Percentiles rank a stretch among this genome's conserved stretches.
Conservation (phyloP, 2,797 vertebrate species). For the Lemur catta region DNA sequence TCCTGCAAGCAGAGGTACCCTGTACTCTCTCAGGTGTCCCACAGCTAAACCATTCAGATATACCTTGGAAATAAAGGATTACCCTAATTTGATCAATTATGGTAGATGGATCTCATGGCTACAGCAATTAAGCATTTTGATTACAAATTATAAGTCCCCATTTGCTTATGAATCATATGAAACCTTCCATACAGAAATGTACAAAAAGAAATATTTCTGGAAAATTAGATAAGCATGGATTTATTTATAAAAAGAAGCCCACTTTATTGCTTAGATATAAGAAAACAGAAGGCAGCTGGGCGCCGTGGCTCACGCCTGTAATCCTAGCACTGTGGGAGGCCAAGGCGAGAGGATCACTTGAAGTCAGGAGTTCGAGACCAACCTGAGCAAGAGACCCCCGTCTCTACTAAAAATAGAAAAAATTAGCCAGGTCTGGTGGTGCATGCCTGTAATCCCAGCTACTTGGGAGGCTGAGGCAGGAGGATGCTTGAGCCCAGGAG, state of each 20-base stretch:
- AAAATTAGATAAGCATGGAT: not conserved
- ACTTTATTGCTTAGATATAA: not conserved
- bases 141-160: not conserved
- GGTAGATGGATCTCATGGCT: not conserved
- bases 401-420: no score
- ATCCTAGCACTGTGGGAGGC: no score
- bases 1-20: not conserved
- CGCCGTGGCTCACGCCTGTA: no score
- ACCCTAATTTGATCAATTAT: not conserved
- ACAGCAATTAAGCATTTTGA: constrained; percentile 5
- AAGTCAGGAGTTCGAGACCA: no score
- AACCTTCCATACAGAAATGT: not conserved
- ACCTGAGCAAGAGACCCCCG: no score
- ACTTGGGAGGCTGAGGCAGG: no score
- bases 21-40: not conserved
- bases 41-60: not conserved
- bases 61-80: constrained; percentile 19
- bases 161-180: not conserved
- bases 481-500: no score
- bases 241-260: not conserved
- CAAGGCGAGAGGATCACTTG: no score
- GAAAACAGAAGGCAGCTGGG: not conserved
- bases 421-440: no score
- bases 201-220: not conserved
- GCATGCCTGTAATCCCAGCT: no score